Base-by-base conservation (phyloP, 2,797 vertebrate species). In the Pseudotriccus pelzelni region DNA sequence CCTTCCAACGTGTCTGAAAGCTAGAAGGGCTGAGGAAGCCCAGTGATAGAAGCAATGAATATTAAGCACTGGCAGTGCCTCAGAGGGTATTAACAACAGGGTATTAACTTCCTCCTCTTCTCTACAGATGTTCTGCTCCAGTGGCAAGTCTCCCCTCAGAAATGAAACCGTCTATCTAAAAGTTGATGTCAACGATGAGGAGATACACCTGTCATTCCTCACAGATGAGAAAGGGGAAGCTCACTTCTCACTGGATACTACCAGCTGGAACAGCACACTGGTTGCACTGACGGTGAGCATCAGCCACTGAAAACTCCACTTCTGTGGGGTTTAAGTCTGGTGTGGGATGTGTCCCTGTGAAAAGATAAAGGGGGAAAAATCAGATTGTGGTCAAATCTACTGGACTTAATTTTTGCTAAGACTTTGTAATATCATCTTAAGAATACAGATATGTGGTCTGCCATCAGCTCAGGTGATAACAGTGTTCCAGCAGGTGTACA, bases 241-340 rank as follows among this genome's bases (percentile, higher is more conserved):
- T 37, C 83, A 84, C 63, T 97, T 97, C 89, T 87, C 89, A 9
- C 84, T 97, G 56, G 79, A 97, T 63, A 96, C 96, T 23, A 87
- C 78, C 37, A 62, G 22, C 14, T 97, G 96, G 95, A 93, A 96
- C 22, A 79, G 85, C 44, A 84, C 68, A 0, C 12, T 91, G 64
- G 85, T 97, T 90, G 95, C 93, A 17, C 47, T 97, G 84, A 94
- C 23, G 47, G 96, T 97, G 53, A 95, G 93, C 63, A 53, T 52
- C n/a, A 70, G 21, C 41, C 20, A 7, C 43, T 46, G 43, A 39
- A 53, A 87, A 34, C 36, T 13, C 39, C 39, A 39, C 27, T 59
- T 89, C 43, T 43, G 12, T 78, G 36, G 24, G 19, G 14, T 76
- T 76, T 17, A 79, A 84, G 25, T 43, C 36, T 66, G 24, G 12